These are phyloP conservation scores for Tachysurus fulvidraco DNA, from an alignment of 2,113 vertebrate genomes.

Conservation along the genomic window DNA sequence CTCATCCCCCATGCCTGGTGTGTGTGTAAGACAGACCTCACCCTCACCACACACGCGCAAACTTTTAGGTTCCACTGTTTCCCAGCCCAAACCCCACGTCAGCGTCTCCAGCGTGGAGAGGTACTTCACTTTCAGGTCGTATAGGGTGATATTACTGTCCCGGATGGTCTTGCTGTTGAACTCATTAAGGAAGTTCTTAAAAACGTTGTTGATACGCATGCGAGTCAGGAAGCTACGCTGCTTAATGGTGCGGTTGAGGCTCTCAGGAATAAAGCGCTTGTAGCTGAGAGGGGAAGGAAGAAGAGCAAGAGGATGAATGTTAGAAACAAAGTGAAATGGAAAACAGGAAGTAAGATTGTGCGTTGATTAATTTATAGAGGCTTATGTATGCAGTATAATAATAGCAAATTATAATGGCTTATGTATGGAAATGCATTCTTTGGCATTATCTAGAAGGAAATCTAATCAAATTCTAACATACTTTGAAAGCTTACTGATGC, in stretches of 20 bases:
- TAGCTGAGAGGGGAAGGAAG: conserved; percentile 74
- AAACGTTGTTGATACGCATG: conserved; percentile 93
- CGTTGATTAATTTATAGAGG: background rate
- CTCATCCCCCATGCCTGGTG: conserved; percentile 36
- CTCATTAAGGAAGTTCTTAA: conserved; percentile 94
- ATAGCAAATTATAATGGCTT: background rate
- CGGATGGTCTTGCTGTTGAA: conserved; percentile 91
- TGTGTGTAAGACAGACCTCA: conserved; percentile 66
- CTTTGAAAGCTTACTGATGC: background rate
- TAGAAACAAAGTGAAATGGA: background rate
- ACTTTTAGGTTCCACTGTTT: conserved; percentile 76
- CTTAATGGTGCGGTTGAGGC: conserved; percentile 86
- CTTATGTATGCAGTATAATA: background rate
- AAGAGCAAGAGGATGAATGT: conserved; percentile 2
- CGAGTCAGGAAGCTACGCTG: conserved; percentile 92
- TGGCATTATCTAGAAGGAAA: background rate
- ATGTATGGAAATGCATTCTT: background rate
- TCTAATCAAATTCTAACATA: background rate
- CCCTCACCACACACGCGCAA: conserved; percentile 82
- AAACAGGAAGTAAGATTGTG: conserved; percentile 2
- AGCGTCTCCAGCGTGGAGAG: conserved; percentile 92
- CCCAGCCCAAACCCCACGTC: conserved; percentile 83
- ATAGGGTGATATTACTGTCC: conserved; percentile 84
- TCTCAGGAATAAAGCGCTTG: conserved; percentile 90
- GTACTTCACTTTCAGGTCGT: conserved; percentile 96